These are phyloP conservation scores for Pollenia amentaria DNA, from an alignment of 2,888 invertebrate genomes.

Conservation along the genomic window DNA sequence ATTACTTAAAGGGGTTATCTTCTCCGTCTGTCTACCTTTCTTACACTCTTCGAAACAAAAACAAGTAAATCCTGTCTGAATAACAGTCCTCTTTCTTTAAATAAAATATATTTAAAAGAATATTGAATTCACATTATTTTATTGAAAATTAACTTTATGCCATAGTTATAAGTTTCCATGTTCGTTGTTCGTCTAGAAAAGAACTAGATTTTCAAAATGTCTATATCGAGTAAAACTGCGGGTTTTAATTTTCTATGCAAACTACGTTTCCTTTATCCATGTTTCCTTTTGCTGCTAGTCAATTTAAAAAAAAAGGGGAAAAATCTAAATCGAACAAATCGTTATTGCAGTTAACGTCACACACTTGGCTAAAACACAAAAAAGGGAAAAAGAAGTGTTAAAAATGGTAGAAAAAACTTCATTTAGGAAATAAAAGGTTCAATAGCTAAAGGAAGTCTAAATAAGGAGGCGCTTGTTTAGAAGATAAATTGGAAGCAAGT, in stretches of 20 bases:
- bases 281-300: neutral
- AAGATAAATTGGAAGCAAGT: no score
- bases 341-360: slow-evolving; percentile 42
- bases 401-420: neutral
- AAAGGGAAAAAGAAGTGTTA: neutral
- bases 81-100: no score
- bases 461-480: neutral
- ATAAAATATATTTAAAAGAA: no score
- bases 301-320: neutral
- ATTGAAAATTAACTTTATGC: no score
- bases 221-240: slow-evolving; percentile 6
- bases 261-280: slow-evolving; percentile 16
- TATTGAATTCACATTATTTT: no score
- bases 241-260: slow-evolving; percentile 33
- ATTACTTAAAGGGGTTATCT: no score
- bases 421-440: neutral
- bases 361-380: slow-evolving; percentile 14
- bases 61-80: no score
- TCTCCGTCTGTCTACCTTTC: no score
- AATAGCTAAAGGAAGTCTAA: neutral
- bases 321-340: slow-evolving; percentile 34
- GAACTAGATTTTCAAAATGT: slow-evolving; percentile 15
- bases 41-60: no score
- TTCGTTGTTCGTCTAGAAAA: neutral
- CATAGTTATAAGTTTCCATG: neutral